Evolutionary conservation across 2,797 vertebrate genomes (phyloP).

Genomic region (Mus spretus): DNA sequence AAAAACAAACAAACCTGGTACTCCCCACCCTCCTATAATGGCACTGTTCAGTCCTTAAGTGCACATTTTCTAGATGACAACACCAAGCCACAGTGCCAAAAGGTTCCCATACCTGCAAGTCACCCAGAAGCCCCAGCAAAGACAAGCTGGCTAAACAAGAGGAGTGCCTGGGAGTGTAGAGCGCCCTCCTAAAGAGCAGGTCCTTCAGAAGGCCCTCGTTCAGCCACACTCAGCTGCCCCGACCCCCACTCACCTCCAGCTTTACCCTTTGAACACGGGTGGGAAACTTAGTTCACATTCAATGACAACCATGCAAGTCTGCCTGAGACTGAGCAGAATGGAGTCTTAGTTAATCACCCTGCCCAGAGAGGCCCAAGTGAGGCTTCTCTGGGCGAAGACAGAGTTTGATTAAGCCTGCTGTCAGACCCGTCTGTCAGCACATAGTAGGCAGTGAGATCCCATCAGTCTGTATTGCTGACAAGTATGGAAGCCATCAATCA

Average conservation of each 20-base stretch:
- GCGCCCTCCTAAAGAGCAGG: not conserved
- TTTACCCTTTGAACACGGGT: slow-evolving; percentile 25
- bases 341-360: not conserved
- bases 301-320: slow-evolving; percentile 64
- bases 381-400: not conserved
- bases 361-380: not conserved
- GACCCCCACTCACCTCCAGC: not conserved
- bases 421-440: not conserved
- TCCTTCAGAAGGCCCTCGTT: slow-evolving; percentile 5
- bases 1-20: too few species aligned
- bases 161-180: not conserved
- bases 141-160: not conserved
- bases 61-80: not conserved
- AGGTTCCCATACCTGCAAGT: not conserved
- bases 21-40: not conserved
- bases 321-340: slow-evolving; percentile 4
- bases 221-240: not conserved
- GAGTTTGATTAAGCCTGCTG: not conserved
- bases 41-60: not conserved
- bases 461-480: slow-evolving; percentile 1
- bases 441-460: not conserved
- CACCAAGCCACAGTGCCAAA: not conserved
- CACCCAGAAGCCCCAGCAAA: slow-evolving; percentile 33
- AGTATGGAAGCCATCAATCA: not conserved
- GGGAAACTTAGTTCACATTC: slow-evolving; percentile 48